phyloP scores from a whole-genome alignment of 2,888 invertebrate genomes.

The Strigamia maritima region DNA sequence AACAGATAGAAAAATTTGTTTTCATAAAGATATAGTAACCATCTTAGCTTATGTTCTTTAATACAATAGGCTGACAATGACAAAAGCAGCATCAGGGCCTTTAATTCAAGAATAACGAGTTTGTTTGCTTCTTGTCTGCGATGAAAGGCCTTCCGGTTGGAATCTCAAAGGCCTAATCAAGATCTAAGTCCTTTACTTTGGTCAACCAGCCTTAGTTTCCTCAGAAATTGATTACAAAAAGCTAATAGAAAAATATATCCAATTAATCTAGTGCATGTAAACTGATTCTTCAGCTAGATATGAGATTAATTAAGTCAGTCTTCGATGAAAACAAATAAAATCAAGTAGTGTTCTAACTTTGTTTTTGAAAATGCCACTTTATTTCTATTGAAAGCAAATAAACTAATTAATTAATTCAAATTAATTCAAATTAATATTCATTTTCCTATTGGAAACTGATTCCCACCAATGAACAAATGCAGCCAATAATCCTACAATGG shows the following conservation, averaged over 20 bases:
- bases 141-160: neutral
- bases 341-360: too few species aligned
- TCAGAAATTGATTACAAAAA: neutral
- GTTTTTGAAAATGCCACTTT: too few species aligned
- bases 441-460: too few species aligned
- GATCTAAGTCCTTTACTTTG: conserved; percentile 11
- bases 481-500: too few species aligned
- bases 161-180: conserved; percentile 19
- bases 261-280: neutral
- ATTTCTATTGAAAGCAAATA: too few species aligned
- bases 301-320: too few species aligned
- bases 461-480: too few species aligned
- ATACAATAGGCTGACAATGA: neutral
- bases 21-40: neutral
- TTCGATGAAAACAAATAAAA: too few species aligned
- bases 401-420: too few species aligned
- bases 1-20: too few species aligned
- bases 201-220: neutral
- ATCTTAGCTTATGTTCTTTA: neutral
- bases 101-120: neutral
- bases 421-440: too few species aligned
- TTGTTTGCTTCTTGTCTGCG: conserved; percentile 2
- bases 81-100: neutral
- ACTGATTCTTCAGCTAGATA: neutral
- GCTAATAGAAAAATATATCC: neutral